A percentile compares a stretch with the other conserved stretches of the same genome.
phyloP scores from a whole-genome alignment of 2,113 vertebrate species.

The Psittacara wagleri region DNA sequence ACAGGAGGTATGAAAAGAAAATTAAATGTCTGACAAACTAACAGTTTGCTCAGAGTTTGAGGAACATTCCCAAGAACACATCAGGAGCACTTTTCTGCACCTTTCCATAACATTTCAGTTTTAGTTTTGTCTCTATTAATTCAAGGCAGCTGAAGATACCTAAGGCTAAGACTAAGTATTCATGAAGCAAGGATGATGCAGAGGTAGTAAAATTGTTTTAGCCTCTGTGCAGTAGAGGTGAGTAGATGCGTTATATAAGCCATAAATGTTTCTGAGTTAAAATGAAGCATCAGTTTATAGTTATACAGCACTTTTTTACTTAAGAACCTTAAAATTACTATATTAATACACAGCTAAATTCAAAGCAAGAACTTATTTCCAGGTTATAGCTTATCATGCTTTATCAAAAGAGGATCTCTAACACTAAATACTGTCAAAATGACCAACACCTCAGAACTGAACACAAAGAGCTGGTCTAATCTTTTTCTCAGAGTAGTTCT shows the following conservation, averaged over 20 bases:
- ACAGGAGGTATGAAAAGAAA: constrained; percentile 36
- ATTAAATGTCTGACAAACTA: constrained; percentile 46
- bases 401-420: not conserved
- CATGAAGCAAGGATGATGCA: not conserved
- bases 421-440: not conserved
- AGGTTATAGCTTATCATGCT: not conserved
- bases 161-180: not conserved
- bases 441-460: not conserved
- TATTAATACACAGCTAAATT: not conserved
- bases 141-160: not conserved
- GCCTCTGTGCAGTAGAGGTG: not conserved
- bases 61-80: constrained; percentile 8
- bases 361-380: not conserved
- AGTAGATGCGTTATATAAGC: not conserved
- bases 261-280: not conserved
- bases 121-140: not conserved
- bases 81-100: constrained; percentile 4
- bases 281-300: not conserved
- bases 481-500: not conserved
- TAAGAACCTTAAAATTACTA: not conserved
- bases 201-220: not conserved
- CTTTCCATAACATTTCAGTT: not conserved
- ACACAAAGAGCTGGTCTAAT: not conserved
- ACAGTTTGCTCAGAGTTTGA: constrained; percentile 33
- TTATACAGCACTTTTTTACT: not conserved